Base-by-base conservation (phyloP, 2,888 invertebrate genomes). In the Anthrax anthrax region DNA sequence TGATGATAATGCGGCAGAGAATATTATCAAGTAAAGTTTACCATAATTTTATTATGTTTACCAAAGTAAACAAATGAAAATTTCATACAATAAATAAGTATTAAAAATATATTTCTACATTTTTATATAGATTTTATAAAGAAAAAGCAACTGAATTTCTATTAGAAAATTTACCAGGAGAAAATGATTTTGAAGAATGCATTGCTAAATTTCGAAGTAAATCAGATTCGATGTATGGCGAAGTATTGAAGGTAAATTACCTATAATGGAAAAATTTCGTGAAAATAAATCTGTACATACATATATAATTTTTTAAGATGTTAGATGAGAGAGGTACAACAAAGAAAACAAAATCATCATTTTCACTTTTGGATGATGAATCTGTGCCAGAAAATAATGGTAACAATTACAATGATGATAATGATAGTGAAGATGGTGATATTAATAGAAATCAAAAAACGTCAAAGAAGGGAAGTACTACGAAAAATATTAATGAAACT, bases 1-100 rank as follows among this genome's bases (percentile, higher is more conserved):
- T 44, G 77, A 81, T 57, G 58, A 56, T 13, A 73, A 74, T 49
- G 77, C 78, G 1, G 71, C 77, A 1, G 61, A 67, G 12, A 62
- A 63, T 48, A 64, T 78, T 44, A 61, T 75, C 3, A 61, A 60
- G 66, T 60, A 41, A 18, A 42, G 6, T 9, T n/a, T 13, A 10
- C 12, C 6, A 9, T 8, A 34, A 14, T 41, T 27, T 29, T 18
- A 23, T 6, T 23, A 6, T 23, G 23, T 8, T 29, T 29, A 29
- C 6, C n/a, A n/a, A n/a, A n/a, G n/a, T n/a, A n/a, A n/a, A n/a
- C n/a, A n/a, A 34, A 34, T 9, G 4, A 34, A 14, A 34, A 34
- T 10, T 4, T 2, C 34, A 10, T 34, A 10, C 2, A 1, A 10
- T 1, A 3, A 14, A 34, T 8, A 3, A 36, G 6, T 16, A 36